Conservation (phyloP, 1,140 invertebrate genomes). For the Eurosta solidaginis region DNA sequence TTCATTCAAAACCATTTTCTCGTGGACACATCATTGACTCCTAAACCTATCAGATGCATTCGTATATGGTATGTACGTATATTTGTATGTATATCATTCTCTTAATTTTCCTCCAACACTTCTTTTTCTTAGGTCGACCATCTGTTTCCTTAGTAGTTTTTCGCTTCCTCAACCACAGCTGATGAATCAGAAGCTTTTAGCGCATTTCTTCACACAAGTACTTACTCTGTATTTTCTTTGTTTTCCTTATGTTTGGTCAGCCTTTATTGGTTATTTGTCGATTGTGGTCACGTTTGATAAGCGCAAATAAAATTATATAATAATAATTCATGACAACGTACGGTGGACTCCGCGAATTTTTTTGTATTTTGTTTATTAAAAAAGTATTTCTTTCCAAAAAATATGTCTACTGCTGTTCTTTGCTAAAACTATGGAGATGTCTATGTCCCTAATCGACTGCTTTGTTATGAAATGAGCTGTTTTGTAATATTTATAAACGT, state of each 20-base stretch:
- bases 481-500: too few species aligned
- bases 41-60: not conserved
- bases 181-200: not conserved
- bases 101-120: not conserved
- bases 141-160: not conserved
- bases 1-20: not conserved
- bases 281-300: conserved; percentile 19
- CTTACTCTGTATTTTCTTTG: not conserved
- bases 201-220: not conserved
- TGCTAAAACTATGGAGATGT: too few species aligned
- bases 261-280: not conserved
- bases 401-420: too few species aligned
- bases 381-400: too few species aligned
- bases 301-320: not conserved
- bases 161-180: not conserved
- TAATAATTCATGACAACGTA: not conserved
- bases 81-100: not conserved
- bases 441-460: too few species aligned
- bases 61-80: not conserved
- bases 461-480: too few species aligned
- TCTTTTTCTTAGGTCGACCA: not conserved
- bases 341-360: not conserved
- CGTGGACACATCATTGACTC: too few species aligned
- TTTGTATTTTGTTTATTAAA: not conserved
- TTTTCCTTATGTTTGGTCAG: not conserved